phyloP scores from a whole-genome alignment of 2,797 vertebrate genomes.

The Crax fasciolata region DNA sequence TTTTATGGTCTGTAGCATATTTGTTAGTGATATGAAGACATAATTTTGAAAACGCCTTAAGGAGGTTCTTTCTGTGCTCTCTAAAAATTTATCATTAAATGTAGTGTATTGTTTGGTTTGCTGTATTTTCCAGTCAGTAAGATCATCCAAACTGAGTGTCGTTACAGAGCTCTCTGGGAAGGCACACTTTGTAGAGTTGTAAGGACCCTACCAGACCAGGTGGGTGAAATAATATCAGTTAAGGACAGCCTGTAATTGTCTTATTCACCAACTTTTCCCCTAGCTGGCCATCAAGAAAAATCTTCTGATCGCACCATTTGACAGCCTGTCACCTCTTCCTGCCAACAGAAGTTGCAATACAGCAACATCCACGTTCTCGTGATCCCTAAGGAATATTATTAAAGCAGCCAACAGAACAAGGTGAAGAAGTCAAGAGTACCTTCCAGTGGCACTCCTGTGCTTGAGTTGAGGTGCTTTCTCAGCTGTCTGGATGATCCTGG shows the following conservation, averaged over 20 bases:
- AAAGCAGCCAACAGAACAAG: background rate
- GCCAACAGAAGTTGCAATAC: background rate
- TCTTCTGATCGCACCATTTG: background rate
- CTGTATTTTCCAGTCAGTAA: background rate
- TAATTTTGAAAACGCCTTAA: background rate
- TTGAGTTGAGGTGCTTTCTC: background rate
- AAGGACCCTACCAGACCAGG: background rate
- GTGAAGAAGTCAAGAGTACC: background rate
- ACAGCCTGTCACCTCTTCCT: background rate
- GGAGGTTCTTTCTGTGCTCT: background rate
- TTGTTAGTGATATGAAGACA: background rate
- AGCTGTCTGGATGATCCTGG: background rate
- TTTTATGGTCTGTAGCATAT: background rate
- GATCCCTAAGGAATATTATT: background rate
- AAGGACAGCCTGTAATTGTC: background rate
- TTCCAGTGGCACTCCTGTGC: background rate
- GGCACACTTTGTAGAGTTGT: background rate
- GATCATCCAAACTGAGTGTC: background rate
- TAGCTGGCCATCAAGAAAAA: background rate
- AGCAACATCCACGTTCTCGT: fast-evolving
- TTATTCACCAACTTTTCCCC: background rate
- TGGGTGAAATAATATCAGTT: background rate
- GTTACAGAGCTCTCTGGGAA: background rate
- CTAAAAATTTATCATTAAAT: background rate
- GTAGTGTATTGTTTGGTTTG: background rate